These are phyloP conservation scores for Ursus arctos DNA, from an alignment of 2,113 vertebrate species.

Conservation along the genomic window DNA sequence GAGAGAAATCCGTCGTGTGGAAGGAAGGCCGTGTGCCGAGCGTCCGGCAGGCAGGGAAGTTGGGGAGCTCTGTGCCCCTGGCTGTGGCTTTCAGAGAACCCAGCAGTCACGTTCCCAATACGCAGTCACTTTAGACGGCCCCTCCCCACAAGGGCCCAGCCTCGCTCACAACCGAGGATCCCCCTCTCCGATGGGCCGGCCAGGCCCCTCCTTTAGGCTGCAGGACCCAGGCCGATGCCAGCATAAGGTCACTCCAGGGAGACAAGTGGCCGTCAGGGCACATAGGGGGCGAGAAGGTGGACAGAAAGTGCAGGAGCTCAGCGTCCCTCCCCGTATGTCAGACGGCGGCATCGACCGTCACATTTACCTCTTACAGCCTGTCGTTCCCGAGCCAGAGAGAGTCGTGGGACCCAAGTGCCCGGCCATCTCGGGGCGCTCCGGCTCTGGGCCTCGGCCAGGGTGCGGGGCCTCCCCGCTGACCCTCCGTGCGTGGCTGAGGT, in stretches of 20 bases:
- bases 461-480: not conserved
- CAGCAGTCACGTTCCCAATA: rapidly evolving
- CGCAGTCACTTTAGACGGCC: not conserved
- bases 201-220: no score
- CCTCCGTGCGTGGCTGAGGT: no score
- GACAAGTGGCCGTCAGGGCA: not conserved
- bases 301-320: not conserved
- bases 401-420: rapidly evolving
- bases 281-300: rapidly evolving
- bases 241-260: not conserved
- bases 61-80: rapidly evolving
- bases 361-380: rapidly evolving
- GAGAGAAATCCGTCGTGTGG: rapidly evolving
- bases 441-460: not conserved
- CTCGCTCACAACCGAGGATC: not conserved
- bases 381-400: not conserved
- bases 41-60: rapidly evolving
- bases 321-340: not conserved
- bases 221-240: no score
- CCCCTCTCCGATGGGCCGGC: rapidly evolving
- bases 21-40: rapidly evolving
- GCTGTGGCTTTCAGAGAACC: not conserved
- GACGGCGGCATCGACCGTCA: not conserved
- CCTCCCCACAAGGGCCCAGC: no score
- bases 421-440: rapidly evolving